Evolutionary conservation across 2,888 invertebrate species (phyloP).

Genomic region (Onchidella celtica): DNA sequence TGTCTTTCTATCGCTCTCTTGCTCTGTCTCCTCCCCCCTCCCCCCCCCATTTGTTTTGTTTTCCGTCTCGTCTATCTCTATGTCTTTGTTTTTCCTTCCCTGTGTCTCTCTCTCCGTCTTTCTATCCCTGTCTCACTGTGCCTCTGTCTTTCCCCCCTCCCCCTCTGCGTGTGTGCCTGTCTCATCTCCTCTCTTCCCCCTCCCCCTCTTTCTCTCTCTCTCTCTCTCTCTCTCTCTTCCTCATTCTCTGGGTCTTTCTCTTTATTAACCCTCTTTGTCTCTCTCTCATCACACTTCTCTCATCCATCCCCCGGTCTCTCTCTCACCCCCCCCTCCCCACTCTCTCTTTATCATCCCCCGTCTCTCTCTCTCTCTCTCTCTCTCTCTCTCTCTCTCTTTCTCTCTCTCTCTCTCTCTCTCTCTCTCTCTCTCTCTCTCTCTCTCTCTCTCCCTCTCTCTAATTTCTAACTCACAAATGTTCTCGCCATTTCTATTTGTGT

Average conservation of each 20-base stretch:
- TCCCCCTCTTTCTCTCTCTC: neutral
- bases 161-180: neutral
- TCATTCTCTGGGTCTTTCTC: neutral
- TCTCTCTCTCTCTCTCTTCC: neutral
- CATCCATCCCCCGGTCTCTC: neutral
- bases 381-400: neutral
- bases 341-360: neutral
- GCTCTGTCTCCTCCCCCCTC: neutral
- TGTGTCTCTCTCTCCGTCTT: neutral
- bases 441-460: constrained; percentile 1
- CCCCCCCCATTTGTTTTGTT: neutral
- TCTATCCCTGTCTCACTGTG: neutral
- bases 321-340: neutral
- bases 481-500: neutral
- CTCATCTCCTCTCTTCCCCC: neutral
- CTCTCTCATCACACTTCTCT: neutral
- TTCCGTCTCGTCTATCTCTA: neutral
- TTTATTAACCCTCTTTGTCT: neutral
- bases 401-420: neutral
- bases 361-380: neutral
- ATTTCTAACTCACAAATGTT: neutral
- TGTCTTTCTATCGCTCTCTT: no score
- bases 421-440: constrained; percentile 7
- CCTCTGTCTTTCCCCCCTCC: neutral
- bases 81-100: neutral